These are phyloP conservation scores for Lethenteron camtschaticum DNA, from an alignment of 2,113 vertebrate species.

Conservation along the genomic window DNA sequence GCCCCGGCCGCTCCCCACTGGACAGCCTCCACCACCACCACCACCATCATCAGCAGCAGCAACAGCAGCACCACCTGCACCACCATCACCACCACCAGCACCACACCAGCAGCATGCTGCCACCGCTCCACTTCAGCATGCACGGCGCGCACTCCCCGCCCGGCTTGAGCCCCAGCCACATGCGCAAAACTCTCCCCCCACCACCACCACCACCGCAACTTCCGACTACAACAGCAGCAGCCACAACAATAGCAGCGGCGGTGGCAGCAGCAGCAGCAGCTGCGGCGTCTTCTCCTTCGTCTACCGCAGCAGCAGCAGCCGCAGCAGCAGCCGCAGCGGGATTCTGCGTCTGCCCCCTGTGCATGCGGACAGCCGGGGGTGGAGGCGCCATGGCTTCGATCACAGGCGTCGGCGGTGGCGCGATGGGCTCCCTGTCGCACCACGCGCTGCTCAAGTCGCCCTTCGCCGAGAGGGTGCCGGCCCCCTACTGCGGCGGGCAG, in stretches of 20 bases:
- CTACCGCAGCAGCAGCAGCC: not conserved
- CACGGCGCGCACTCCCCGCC: not conserved
- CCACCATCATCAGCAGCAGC: not conserved
- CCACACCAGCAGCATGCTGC: not conserved
- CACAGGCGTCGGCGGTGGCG: not conserved
- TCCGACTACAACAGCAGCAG: not conserved
- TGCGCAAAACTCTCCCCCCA: not conserved
- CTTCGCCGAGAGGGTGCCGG: not conserved
- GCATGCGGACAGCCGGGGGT: not conserved
- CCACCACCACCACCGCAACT: too few relatives aligned
- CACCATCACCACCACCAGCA: not conserved
- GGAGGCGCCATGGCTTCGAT: not conserved
- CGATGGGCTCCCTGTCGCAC: not conserved
- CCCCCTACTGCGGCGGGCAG: not conserved
- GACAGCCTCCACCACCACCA: not conserved
- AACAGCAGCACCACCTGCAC: not conserved
- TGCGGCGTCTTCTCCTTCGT: not conserved
- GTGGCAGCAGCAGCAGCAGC: too few relatives aligned
- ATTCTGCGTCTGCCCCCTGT: not conserved
- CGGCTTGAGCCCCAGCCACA: not conserved
- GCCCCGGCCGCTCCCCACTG: not conserved
- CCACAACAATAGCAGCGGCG: too few relatives aligned
- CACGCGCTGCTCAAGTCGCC: not conserved
- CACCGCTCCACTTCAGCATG: not conserved
- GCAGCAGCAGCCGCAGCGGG: too few relatives aligned